These are phyloP conservation scores for Elgaria multicarinata DNA, from an alignment of 2,113 vertebrate species.

Conservation along the genomic window DNA sequence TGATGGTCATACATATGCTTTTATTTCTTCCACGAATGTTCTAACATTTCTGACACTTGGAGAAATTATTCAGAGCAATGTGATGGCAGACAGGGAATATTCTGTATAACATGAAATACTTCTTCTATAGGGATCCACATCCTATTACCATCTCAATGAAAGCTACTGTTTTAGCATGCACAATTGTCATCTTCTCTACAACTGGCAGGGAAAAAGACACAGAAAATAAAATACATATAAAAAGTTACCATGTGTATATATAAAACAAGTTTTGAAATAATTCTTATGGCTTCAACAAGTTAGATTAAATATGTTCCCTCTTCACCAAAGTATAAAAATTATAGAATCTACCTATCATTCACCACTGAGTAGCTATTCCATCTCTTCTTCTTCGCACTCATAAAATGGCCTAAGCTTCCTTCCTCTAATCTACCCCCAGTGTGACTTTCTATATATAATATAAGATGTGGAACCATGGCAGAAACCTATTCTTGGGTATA, in stretches of 20 bases:
- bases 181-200: conserved; percentile 11
- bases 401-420: background rate
- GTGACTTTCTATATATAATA: background rate
- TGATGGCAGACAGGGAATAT: conserved; percentile 72
- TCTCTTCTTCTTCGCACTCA: background rate
- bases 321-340: background rate
- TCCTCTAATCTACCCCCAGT: background rate
- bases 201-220: background rate
- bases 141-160: conserved; percentile 39
- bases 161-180: conserved; percentile 38
- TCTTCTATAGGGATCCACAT: conserved; percentile 63
- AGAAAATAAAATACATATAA: background rate
- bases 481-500: conserved; percentile 10
- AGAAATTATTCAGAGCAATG: conserved; percentile 70
- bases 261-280: background rate
- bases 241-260: background rate
- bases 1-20: conserved; percentile 71
- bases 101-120: conserved; percentile 67
- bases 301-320: background rate
- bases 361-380: background rate
- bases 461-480: background rate
- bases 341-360: background rate
- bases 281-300: background rate
- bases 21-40: conserved; percentile 68
- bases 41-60: conserved; percentile 76